phyloP scores from a whole-genome alignment of 2,888 invertebrate genomes.

The Acronicta aceris region DNA sequence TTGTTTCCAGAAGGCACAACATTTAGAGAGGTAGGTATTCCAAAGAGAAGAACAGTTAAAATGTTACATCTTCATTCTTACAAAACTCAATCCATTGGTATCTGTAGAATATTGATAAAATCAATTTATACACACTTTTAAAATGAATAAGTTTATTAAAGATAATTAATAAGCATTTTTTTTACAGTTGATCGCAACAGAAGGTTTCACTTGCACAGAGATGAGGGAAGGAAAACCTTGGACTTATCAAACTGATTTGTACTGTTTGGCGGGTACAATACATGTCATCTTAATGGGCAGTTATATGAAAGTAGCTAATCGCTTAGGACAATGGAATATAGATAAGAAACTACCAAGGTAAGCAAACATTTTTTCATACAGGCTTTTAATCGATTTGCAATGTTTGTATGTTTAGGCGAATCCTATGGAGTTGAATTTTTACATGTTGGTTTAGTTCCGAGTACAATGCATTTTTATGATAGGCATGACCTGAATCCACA shows the following conservation, averaged over 20 bases:
- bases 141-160: constrained; percentile 10
- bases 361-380: constrained; percentile 18
- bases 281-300: constrained; percentile 96
- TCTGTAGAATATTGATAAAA: too few species aligned
- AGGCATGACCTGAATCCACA: too few species aligned
- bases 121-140: too few species aligned
- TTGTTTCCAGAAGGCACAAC: constrained; percentile 93
- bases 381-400: too few species aligned
- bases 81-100: too few species aligned
- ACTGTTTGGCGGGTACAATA: constrained; percentile 96
- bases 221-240: constrained; percentile 97
- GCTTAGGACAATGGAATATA: constrained; percentile 91
- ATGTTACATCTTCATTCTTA: too few species aligned
- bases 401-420: too few species aligned
- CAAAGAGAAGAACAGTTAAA: too few species aligned
- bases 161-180: neutral
- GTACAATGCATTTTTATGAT: too few species aligned
- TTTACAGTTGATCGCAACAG: constrained; percentile 92
- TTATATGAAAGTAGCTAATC: constrained; percentile 94
- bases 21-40: constrained; percentile 90
- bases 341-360: constrained; percentile 92
- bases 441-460: too few species aligned
- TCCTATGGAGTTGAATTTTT: too few species aligned
- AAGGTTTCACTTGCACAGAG: constrained; percentile 95
- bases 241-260: constrained; percentile 98